Conservation (phyloP, 2,888 invertebrate species). For the Caenorhabditis japonica region DNA sequence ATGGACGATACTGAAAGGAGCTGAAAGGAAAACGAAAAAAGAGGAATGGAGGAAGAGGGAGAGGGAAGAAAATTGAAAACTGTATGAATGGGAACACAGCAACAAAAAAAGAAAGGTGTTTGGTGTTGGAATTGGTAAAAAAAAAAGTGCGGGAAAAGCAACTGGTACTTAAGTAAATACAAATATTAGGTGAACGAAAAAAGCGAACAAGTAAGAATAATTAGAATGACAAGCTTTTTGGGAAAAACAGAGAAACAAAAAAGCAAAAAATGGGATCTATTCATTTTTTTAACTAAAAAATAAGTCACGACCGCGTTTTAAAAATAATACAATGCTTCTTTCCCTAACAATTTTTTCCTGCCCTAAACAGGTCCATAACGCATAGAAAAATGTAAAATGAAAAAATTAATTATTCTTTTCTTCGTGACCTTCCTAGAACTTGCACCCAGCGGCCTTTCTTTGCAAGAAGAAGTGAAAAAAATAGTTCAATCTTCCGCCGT, state of each 20-base stretch:
- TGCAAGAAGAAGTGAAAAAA: neutral
- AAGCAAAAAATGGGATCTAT: no score
- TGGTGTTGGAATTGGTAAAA: no score
- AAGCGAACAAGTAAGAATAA: constrained; percentile 3
- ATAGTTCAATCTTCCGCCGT: constrained; percentile 10
- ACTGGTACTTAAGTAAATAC: constrained; percentile 38
- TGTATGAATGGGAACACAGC: constrained; percentile 9
- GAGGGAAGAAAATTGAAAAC: constrained; percentile 4
- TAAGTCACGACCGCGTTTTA: no score
- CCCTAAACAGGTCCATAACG: no score
- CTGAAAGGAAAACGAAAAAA: neutral
- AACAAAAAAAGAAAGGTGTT: constrained; percentile 7
- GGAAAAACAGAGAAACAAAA: constrained; percentile 8
- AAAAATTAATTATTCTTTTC: no score
- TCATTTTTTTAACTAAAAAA: no score
- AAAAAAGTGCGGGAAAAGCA: no score
- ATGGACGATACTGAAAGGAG: constrained; percentile 1
- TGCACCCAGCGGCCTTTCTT: neutral
- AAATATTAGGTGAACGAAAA: constrained; percentile 33
- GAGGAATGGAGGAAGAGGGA: constrained; percentile 2
- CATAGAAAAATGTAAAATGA: no score
- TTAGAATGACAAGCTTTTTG: constrained; percentile 4
- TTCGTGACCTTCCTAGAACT: no score
- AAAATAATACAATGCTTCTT: no score
- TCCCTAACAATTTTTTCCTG: no score